These are phyloP conservation scores for Apis laboriosa DNA, from an alignment of 1,140 invertebrate species.

Conservation along the genomic window DNA sequence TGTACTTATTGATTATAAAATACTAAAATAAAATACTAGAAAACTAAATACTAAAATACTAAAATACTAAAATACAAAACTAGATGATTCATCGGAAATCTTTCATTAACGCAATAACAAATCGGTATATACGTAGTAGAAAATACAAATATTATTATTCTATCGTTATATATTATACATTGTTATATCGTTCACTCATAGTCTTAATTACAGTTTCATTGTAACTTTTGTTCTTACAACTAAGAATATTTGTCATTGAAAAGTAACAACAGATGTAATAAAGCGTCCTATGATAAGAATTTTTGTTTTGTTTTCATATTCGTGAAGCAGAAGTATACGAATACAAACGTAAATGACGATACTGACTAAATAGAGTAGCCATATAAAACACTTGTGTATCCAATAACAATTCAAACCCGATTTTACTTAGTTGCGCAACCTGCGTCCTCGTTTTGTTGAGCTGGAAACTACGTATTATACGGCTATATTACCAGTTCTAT, in stretches of 20 bases:
- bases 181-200: too few species aligned
- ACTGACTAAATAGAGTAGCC: background rate
- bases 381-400: constrained; percentile 52
- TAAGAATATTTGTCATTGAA: constrained; percentile 23
- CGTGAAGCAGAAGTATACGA: background rate
- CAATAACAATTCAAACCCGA: constrained; percentile 57
- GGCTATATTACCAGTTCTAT: constrained; percentile 30
- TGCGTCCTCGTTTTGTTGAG: constrained; percentile 35
- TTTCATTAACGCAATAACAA: background rate
- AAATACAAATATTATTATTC: background rate
- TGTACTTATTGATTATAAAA: background rate
- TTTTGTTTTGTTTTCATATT: constrained; percentile 4
- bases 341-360: background rate
- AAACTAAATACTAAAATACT: too few species aligned
- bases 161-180: too few species aligned
- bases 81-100: too few species aligned
- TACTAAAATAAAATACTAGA: too few species aligned
- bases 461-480: constrained; percentile 51
- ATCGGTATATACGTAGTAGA: background rate
- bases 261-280: constrained; percentile 8
- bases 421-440: constrained; percentile 52
- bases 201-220: constrained; percentile 21
- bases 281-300: background rate
- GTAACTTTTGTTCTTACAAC: constrained; percentile 8
- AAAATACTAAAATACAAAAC: too few species aligned